A percentile compares a stretch with the other conserved stretches of the same genome.
Evolutionary conservation across 2,888 invertebrate genomes (phyloP).

Genomic region (Phaedon cochleariae): DNA sequence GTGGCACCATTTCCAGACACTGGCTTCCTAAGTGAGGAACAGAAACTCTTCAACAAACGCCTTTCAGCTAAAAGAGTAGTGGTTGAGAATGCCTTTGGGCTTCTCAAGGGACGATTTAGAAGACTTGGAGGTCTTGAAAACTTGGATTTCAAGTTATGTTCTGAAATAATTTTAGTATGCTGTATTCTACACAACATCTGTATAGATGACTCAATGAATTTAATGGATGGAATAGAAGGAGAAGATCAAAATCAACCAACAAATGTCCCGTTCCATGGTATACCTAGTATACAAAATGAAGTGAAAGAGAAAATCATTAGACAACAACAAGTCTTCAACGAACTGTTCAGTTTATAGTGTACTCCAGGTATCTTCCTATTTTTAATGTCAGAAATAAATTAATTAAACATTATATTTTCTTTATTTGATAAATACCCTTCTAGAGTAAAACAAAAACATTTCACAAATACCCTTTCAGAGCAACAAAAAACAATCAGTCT

Average conservation of each 20-base stretch:
- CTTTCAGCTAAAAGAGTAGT: conserved; percentile 16
- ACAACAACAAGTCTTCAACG: too few relatives aligned
- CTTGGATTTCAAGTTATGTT: conserved; percentile 5
- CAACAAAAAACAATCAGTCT: background rate
- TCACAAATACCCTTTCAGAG: too few relatives aligned
- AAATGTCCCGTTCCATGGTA: background rate
- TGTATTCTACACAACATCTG: too few relatives aligned
- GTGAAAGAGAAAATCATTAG: too few relatives aligned
- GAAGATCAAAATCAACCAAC: background rate
- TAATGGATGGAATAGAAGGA: too few relatives aligned
- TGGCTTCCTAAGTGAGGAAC: too few relatives aligned
- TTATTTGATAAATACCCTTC: background rate
- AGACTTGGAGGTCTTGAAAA: conserved; percentile 11
- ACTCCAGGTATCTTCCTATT: too few relatives aligned
- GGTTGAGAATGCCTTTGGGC: too few relatives aligned
- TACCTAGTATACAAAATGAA: background rate
- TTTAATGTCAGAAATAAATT: background rate
- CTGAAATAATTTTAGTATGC: conserved; percentile 4
- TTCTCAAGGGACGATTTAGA: conserved; percentile 10
- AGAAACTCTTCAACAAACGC: conserved; percentile 13
- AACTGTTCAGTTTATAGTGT: too few relatives aligned
- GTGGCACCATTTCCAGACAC: conserved; percentile 12
- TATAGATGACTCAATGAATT: too few relatives aligned
- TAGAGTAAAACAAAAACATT: conserved; percentile 2
- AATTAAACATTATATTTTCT: background rate